These are phyloP conservation scores for Eulimnadia texana DNA, from an alignment of 1,140 invertebrate species.

Conservation along the genomic window DNA sequence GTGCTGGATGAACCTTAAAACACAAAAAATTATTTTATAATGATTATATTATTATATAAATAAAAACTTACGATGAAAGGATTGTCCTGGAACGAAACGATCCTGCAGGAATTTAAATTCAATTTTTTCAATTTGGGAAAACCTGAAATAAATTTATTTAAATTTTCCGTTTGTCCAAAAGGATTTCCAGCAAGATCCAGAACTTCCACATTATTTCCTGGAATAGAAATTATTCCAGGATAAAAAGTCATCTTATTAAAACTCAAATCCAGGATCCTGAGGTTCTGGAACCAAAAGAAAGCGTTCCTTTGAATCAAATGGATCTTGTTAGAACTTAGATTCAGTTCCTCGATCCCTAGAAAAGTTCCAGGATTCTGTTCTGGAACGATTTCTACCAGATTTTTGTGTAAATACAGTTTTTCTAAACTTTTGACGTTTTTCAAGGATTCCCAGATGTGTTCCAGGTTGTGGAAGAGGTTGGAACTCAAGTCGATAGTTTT, in stretches of 20 bases:
- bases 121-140: constrained; percentile 19
- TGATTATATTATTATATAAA: too few relatives aligned
- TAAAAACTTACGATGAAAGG: constrained; percentile 6
- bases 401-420: constrained; percentile 22
- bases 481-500: constrained; percentile 22
- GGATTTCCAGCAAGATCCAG: constrained; percentile 2
- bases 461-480: constrained; percentile 21
- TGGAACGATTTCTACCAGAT: neutral
- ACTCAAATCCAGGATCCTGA: constrained; percentile 23
- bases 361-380: neutral
- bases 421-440: constrained; percentile 16
- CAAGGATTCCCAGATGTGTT: constrained; percentile 14
- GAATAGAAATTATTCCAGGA: constrained; percentile 20
- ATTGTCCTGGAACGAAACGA: neutral
- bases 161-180: neutral
- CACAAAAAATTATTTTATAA: too few relatives aligned
- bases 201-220: constrained; percentile 15
- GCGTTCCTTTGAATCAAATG: constrained; percentile 18
- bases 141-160: constrained; percentile 6
- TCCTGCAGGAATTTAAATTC: constrained; percentile 17
- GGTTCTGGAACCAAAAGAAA: constrained; percentile 21
- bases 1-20: neutral
- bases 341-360: neutral
- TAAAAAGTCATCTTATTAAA: constrained; percentile 22
- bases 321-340: constrained; percentile 19